Evolutionary conservation across 2,888 invertebrate genomes (phyloP), one percentile per base, ranked within the genome.

Genomic region (Athalia circularis): DNA sequence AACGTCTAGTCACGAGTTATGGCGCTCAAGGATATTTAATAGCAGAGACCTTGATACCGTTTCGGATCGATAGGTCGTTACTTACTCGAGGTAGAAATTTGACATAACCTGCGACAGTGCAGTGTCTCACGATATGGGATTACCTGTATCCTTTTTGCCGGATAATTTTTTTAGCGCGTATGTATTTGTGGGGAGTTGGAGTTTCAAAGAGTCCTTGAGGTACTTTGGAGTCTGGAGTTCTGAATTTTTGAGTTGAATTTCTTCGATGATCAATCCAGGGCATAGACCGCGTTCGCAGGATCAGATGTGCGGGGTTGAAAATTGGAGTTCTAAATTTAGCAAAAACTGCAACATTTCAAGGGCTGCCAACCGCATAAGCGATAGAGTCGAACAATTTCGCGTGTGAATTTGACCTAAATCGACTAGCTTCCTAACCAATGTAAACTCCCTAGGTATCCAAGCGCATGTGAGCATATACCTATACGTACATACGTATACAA

Each of bases 331-430:
- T 72, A 72, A 72, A 72, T 72, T 72, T 72, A 72, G 72, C 47
- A 72, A 72, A 72, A 72, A 72, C 72, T 72, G 72, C 72, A 72
- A 72, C 72, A 72, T 72, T 72, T 72, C 59, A 72, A 72, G 72
- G 72, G 72, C 72, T 72, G 72, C 45, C 72, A 72, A 57, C 72
- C 72, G 72, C 59, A 57, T 13, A 29, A 72, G 72, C 72, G 72
- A 72, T 77, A 72, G 29, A 29, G 72, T 59, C 72, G 72, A 72
- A 72, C 72, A 45, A 59, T 72, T 72, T 72, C 72, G 72, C 72
- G 72, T 72, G 57, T 47, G 70, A 77, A 77, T 77, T 77, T 77
- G 77, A 77, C 77, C 77, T 62, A 77, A 68, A 77, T 77, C 68
- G 72, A 72, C 72, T 72, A 43, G 47, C 72, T 47, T 59, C 45